Evolutionary conservation across 92 coral and sea anemone species (phyloP).

Genomic region (Diadumene lineata): DNA sequence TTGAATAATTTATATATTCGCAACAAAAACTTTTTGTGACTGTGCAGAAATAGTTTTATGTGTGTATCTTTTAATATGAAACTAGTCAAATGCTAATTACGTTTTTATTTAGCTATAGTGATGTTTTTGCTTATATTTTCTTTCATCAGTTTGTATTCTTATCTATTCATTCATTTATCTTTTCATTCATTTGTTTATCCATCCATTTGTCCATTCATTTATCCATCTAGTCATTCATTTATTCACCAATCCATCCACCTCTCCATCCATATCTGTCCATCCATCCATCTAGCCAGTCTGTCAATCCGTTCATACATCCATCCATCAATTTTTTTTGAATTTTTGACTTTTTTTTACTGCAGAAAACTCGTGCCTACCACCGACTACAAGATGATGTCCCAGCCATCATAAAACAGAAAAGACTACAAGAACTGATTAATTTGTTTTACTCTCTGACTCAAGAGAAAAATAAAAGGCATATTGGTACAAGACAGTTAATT

Average conservation of each 20-base stretch:
- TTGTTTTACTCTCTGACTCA: constrained; percentile 18
- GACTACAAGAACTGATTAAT: constrained; percentile 24
- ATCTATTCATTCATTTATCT: neutral
- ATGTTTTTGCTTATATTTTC: neutral
- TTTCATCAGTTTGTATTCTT: too few species aligned
- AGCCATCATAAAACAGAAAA: neutral
- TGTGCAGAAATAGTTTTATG: too few species aligned
- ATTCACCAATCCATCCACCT: neutral
- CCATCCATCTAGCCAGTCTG: neutral
- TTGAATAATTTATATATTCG: too few species aligned
- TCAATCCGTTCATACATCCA: neutral
- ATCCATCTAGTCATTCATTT: neutral
- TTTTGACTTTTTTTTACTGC: neutral
- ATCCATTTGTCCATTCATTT: neutral
- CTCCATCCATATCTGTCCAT: neutral
- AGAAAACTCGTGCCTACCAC: constrained; percentile 31
- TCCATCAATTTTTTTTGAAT: neutral
- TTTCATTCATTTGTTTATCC: neutral
- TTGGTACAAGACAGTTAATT: constrained; percentile 15
- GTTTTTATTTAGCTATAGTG: neutral
- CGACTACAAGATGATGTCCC: constrained; percentile 22
- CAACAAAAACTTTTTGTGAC: too few species aligned
- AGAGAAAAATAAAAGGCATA: neutral
- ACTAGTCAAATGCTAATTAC: neutral
- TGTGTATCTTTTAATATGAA: too few species aligned